Percentiles rank a stretch among this genome's conserved stretches.
These are phyloP conservation scores for Gambusia yucatana DNA, from an alignment of 2,797 vertebrate species.

Conservation along the genomic window DNA sequence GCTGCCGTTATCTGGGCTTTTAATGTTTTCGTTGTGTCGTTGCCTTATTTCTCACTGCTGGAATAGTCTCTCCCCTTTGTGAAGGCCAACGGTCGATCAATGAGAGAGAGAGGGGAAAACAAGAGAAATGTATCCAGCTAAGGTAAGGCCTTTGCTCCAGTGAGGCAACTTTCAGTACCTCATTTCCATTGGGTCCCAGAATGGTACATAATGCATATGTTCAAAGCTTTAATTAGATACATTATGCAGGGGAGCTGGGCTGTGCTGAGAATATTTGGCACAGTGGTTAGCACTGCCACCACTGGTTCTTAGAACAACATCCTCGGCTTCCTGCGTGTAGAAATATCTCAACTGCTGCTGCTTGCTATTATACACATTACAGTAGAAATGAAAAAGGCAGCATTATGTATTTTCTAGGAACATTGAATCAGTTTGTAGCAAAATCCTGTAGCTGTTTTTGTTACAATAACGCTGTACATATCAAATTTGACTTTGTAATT, in stretches of 20 bases:
- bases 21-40: constrained; percentile 35
- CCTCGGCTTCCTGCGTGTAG: not conserved
- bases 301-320: not conserved
- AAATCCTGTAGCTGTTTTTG: too few relatives aligned
- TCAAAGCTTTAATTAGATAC: constrained; percentile 7
- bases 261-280: not conserved
- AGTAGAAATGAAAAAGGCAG: not conserved
- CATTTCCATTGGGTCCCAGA: not conserved
- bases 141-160: not conserved
- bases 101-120: not conserved
- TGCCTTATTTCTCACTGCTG: constrained; percentile 21
- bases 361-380: not conserved
- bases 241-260: not conserved
- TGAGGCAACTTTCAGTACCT: not conserved
- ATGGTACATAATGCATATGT: constrained; percentile 4
- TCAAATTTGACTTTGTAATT: too few relatives aligned
- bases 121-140: not conserved
- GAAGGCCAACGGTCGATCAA: constrained; percentile 26
- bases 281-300: not conserved
- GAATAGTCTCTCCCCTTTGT: constrained; percentile 1
- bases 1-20: constrained; percentile 48
- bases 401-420: too few relatives aligned
- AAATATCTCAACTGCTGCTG: not conserved
- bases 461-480: too few relatives aligned
- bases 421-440: too few relatives aligned